phyloP scores from a whole-genome alignment of 2,797 vertebrate genomes.

The Furcifer pardalis region DNA sequence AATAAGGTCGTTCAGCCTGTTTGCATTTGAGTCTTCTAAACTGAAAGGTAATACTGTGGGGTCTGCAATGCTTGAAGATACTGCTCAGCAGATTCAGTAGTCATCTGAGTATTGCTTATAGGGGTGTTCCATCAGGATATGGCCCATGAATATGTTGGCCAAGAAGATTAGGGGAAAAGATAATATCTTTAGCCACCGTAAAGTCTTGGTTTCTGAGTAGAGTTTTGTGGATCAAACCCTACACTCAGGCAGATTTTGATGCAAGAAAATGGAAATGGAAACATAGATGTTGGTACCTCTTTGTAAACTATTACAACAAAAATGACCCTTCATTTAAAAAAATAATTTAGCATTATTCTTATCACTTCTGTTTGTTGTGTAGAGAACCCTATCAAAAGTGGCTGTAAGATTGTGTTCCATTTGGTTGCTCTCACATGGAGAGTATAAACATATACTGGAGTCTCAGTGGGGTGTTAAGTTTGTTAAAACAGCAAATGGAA shows the following conservation, averaged over 20 bases:
- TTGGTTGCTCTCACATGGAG: not conserved
- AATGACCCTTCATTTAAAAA: not conserved
- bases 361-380: not conserved
- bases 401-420: not conserved
- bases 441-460: not conserved
- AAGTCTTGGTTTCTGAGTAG: too few species aligned
- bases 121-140: too few species aligned
- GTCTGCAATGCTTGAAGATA: not conserved
- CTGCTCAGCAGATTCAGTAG: too few species aligned
- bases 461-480: too few species aligned
- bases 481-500: not conserved
- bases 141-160: not conserved
- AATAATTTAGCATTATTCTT: not conserved
- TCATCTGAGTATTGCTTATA: not conserved
- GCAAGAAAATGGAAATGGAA: too few species aligned
- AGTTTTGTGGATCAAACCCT: too few species aligned
- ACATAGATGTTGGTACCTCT: too few species aligned
- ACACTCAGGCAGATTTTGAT: too few species aligned
- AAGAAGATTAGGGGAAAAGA: too few species aligned
- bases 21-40: not conserved
- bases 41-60: not conserved
- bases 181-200: too few species aligned
- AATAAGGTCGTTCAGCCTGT: not conserved
- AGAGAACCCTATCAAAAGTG: too few species aligned
- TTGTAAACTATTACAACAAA: not conserved